phyloP scores from a whole-genome alignment of 2,113 vertebrate genomes.

The Anoura caudifer region DNA sequence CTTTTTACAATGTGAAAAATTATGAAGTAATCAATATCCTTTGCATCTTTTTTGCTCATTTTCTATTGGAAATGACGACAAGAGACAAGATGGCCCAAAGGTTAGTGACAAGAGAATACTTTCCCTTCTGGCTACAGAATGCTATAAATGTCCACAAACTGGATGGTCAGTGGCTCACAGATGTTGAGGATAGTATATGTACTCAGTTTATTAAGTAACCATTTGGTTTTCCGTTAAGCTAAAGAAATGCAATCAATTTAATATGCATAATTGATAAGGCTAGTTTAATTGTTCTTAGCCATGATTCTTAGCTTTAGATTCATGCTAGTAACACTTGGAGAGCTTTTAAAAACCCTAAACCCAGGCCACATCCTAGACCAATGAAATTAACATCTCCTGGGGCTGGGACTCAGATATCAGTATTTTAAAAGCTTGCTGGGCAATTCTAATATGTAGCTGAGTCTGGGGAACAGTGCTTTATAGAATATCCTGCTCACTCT shows the following conservation, averaged over 20 bases:
- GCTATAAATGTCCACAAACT: not conserved
- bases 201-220: not conserved
- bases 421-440: conserved; percentile 3
- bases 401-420: not conserved
- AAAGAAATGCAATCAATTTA: conserved; percentile 14
- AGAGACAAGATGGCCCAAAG: not conserved
- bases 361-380: not conserved
- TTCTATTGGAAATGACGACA: not conserved
- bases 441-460: not conserved
- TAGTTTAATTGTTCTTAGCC: conserved; percentile 2
- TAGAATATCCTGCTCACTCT: not conserved
- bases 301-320: conserved; percentile 15
- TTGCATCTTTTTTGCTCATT: not conserved
- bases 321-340: not conserved
- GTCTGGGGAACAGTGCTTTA: conserved; percentile 10
- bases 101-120: not conserved
- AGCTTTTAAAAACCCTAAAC: conserved; percentile 14
- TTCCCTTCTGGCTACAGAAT: not conserved
- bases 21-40: not conserved
- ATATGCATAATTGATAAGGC: conserved; percentile 22
- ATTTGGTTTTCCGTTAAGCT: conserved; percentile 20
- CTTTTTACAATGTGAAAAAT: not conserved
- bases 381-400: conserved; percentile 33
- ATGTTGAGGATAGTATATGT: not conserved
- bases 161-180: not conserved